Evolutionary conservation across 2,888 invertebrate genomes (phyloP), one percentile per base, ranked within the genome.

Genomic region (Campaea margaritaria): DNA sequence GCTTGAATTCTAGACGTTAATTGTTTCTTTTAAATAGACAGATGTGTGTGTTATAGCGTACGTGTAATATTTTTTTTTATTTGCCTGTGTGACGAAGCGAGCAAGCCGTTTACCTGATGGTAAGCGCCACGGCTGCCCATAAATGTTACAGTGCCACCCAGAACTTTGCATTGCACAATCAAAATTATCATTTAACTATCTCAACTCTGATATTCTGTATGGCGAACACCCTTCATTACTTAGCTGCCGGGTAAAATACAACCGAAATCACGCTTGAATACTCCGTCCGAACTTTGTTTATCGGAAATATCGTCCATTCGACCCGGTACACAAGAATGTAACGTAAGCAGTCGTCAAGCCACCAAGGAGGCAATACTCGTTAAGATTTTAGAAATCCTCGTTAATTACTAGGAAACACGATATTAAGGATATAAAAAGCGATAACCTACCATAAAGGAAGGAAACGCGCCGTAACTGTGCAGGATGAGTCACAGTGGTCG

Each of bases 401-500:
- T n/a, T 39, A 39, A 13, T 39, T 39, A 13, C 27, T 47, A 47
- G 16, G 36, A 47, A 47, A 47, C 16, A 1, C 34, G 4, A 34
- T 44, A 21, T 28, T 15, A 36, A 21, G 27, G 45, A 38, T 36
- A 44, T 14, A 42, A 44, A 13, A 47, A 15, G 38, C 31, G 27
- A 50, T 41, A 57, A 10, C 10, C 39, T 47, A 57, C 50, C 51
- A 47, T 28, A 45, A 58, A 54, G 48, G 41, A 36, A 15, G 51
- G 41, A 41, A 15, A 54, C 36, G 4, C 1, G 41, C 54, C 47
- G 34, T 16, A 53, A 68, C 62, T 49, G 67, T 65, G 52, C 51
- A 39, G 52, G 34, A 59, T 69, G 69, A 69, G 31, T 69, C 67
- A 69, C 42, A 38, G 15, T 50, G 15, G 12, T 27, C 58, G 64